Base-by-base conservation (phyloP, 2,113 vertebrate species). In the Peromyscus leucopus region DNA sequence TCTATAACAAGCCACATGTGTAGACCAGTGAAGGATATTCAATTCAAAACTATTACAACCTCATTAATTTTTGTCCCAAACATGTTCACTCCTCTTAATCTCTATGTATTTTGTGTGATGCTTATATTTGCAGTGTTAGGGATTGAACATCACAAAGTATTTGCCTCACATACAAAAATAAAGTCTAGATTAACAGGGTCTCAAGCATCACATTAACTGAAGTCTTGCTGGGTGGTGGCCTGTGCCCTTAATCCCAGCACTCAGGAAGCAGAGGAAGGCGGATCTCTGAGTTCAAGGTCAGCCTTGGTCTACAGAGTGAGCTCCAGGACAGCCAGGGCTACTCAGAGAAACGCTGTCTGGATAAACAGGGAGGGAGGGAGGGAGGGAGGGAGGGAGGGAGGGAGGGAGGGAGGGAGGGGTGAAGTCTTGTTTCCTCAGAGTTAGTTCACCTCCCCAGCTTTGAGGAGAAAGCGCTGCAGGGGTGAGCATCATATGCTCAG, bases 161-260 rank as follows among this genome's bases (percentile, higher is more conserved):
- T 69, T 86, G 51, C n/a, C 36, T 80, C 74, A 79, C 93, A 95
- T 28, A 83, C 11, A 39, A 96, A 88, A 94, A 46, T 74, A 94
- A 69, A 80, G 5, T 46, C 61, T 88, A 93, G 3, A 89, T 42
- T 55, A 59, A 89, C 42, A 71, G 78, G 82, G 33, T 10, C 69
- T 13, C 5, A 69, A 61, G 36, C 69, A 69, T 82, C 46, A 92
- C 26, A 83, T 24, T 63, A 79, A 86, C 46, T 93, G 46, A 82
- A 89, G 59, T 88, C 46, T 92, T 95, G 26, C 10, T 65, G 26
- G 63, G 36, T 36, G n/a, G 71, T 72, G 71, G 19, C 1, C 0
- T 55, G 55, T 3, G 55, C 71, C 36, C n/a, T 72, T 72, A 72
- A 72, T 72, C 71, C 36, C 71, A 72, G n/a, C 71, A 72, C 19